phyloP scores from a whole-genome alignment of 2,113 vertebrate genomes.

The Onychorhynchus coronatus region DNA sequence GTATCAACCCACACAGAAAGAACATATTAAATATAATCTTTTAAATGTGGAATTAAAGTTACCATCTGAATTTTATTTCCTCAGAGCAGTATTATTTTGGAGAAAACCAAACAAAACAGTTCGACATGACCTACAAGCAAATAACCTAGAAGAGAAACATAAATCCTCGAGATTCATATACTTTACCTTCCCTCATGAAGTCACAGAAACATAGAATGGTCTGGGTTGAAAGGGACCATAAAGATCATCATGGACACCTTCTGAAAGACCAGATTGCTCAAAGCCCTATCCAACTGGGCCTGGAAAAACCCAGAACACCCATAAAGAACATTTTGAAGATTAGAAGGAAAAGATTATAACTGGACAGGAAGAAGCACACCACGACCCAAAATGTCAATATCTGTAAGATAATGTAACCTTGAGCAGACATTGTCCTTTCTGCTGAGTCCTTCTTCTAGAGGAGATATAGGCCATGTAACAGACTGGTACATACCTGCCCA shows the following conservation, averaged over 20 bases:
- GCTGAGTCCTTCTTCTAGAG: not conserved
- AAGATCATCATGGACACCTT: not conserved
- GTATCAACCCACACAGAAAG: not conserved
- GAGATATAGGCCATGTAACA: not conserved
- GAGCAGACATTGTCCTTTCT: not conserved
- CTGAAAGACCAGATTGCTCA: accelerated
- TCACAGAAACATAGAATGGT: not conserved
- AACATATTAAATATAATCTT: not conserved
- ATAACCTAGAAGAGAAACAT: not conserved
- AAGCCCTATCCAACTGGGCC: not conserved
- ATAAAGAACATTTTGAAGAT: not conserved
- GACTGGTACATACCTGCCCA: too few species aligned
- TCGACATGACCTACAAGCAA: not conserved
- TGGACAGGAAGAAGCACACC: not conserved
- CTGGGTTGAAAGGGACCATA: not conserved
- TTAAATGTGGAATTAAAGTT: not conserved
- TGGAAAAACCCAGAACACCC: not conserved
- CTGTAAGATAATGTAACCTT: not conserved
- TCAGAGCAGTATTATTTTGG: not conserved
- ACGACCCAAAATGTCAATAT: not conserved
- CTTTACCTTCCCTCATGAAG: not conserved
- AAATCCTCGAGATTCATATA: not conserved
- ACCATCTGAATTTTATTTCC: not conserved
- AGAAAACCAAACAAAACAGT: not conserved
- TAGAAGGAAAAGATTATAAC: not conserved